phyloP scores from a whole-genome alignment of 2,888 invertebrate species.

The Drosophila prolongata region DNA sequence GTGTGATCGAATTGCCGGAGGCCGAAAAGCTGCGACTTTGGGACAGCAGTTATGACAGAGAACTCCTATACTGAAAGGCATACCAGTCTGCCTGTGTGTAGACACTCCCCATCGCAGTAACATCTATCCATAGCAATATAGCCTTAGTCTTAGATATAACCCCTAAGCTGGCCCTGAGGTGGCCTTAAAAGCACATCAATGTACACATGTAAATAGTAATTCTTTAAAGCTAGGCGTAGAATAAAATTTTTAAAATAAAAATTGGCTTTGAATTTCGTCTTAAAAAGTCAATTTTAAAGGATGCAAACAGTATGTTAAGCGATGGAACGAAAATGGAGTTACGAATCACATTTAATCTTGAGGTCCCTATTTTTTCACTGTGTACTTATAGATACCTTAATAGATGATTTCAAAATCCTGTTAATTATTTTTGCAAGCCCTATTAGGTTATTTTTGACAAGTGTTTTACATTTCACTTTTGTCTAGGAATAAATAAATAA shows the following conservation, averaged over 20 bases:
- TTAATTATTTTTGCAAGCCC: too few relatives aligned
- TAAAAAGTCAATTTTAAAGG: too few relatives aligned
- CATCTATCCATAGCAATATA: conserved; percentile 23
- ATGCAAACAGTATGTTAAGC: too few relatives aligned
- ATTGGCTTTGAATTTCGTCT: too few relatives aligned
- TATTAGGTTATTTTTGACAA: too few relatives aligned
- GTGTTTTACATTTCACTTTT: too few relatives aligned
- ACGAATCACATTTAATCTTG: too few relatives aligned
- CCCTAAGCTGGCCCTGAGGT: conserved; percentile 45
- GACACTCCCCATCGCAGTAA: conserved; percentile 13
- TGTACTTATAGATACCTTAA: too few relatives aligned
- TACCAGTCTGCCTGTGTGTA: neutral
- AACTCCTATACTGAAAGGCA: conserved; percentile 57
- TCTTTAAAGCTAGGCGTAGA: conserved; percentile 55
- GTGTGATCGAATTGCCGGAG: conserved; percentile 83
- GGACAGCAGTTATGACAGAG: conserved; percentile 81
- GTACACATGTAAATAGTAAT: conserved; percentile 63
- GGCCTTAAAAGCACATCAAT: conserved; percentile 67
- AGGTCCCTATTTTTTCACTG: too few relatives aligned
- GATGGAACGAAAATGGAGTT: too few relatives aligned
- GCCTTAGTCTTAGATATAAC: conserved; percentile 23
- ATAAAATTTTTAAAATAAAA: conserved; percentile 1
- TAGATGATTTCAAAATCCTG: too few relatives aligned
- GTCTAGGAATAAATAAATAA: too few relatives aligned
- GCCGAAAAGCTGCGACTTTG: conserved; percentile 81